These are phyloP conservation scores for Troides oblongomaculatus DNA, from an alignment of 2,888 invertebrate species.

Conservation along the genomic window DNA sequence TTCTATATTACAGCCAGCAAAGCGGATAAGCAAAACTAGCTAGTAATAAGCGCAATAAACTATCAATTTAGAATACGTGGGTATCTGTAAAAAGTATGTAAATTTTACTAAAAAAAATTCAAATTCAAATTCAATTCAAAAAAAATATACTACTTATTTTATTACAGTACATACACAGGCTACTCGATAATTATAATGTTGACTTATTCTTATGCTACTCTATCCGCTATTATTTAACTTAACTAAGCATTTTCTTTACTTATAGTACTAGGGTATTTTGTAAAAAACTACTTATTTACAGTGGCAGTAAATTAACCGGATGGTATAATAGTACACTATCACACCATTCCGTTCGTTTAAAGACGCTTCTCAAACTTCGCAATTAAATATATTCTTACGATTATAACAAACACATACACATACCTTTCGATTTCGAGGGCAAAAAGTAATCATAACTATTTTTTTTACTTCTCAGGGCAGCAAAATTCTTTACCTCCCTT, in stretches of 20 bases:
- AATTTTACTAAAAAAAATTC: too few species aligned
- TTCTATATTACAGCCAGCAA: too few species aligned
- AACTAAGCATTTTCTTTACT: constrained; percentile 1
- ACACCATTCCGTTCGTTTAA: not conserved
- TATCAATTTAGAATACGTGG: too few species aligned
- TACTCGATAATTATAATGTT: constrained; percentile 13
- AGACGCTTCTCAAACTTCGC: not conserved
- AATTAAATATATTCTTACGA: not conserved
- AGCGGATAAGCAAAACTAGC: too few species aligned
- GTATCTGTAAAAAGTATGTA: too few species aligned
- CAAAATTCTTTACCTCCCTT: not conserved
- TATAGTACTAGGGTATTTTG: not conserved
- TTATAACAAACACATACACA: too few species aligned
- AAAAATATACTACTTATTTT: not conserved
- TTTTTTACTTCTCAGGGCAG: not conserved
- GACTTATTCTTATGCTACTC: constrained; percentile 1
- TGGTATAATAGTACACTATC: constrained; percentile 1
- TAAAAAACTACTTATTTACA: constrained; percentile 1
- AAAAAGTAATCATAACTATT: not conserved
- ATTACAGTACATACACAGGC: not conserved
- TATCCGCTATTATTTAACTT: not conserved
- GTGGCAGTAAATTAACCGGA: constrained; percentile 1
- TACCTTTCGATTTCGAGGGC: not conserved
- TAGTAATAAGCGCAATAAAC: too few species aligned
- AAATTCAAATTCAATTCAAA: too few species aligned